Percentiles rank a stretch among this genome's conserved stretches.
Evolutionary conservation across 2,888 invertebrate genomes (phyloP).

Genomic region (Chloroclysta siterata): DNA sequence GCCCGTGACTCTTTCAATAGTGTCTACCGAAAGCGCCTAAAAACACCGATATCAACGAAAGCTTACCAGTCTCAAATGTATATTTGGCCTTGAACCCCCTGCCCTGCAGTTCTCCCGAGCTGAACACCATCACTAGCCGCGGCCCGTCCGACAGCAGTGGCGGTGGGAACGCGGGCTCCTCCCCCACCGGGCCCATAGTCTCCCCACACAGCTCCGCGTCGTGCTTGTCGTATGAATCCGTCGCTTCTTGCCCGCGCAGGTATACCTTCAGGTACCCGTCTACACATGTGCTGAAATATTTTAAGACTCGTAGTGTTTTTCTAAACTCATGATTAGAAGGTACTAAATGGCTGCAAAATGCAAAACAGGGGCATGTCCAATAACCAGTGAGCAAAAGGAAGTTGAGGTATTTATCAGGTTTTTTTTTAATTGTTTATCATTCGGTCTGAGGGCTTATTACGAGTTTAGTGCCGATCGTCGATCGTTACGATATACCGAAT

Average conservation of each 20-base stretch:
- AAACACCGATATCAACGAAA: too few relatives aligned
- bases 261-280: slow-evolving; percentile 96
- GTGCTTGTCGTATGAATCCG: slow-evolving; percentile 96
- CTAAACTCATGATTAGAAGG: neutral
- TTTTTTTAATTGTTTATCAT: too few relatives aligned
- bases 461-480: too few relatives aligned
- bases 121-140: slow-evolving; percentile 96
- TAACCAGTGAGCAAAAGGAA: too few relatives aligned
- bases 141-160: slow-evolving; percentile 95
- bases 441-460: too few relatives aligned
- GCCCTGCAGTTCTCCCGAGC: slow-evolving; percentile 95
- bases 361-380: too few relatives aligned
- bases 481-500: too few relatives aligned
- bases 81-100: slow-evolving; percentile 96
- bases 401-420: too few relatives aligned
- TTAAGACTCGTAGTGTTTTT: neutral
- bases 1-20: too few relatives aligned
- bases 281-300: slow-evolving; percentile 86
- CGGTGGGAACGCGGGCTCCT: slow-evolving; percentile 86
- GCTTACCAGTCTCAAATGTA: slow-evolving; percentile 91
- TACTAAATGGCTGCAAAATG: too few relatives aligned
- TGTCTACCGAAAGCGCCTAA: too few relatives aligned
- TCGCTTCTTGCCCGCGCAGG: slow-evolving; percentile 95
- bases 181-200: slow-evolving; percentile 53
- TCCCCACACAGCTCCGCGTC: slow-evolving; percentile 97